Percentiles rank a stretch among this genome's conserved stretches.
Evolutionary conservation across 2,888 invertebrate species (phyloP).

Genomic region (Hemithea aestivaria): DNA sequence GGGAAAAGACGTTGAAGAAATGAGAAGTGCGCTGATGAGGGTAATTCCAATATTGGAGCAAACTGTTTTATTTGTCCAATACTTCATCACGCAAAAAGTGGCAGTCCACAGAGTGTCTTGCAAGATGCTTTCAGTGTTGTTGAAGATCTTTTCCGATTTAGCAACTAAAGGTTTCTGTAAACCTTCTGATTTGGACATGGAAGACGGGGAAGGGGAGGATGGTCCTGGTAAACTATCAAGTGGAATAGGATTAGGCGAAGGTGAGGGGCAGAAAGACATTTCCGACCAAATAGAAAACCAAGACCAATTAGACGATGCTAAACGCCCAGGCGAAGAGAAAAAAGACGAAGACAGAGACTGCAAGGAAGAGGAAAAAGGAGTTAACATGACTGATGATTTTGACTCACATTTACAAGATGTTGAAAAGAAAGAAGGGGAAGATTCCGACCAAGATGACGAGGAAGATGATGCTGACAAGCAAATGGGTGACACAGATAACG

Average conservation of each 20-base stretch:
- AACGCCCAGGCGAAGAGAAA: conserved; percentile 87
- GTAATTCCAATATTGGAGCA: conserved; percentile 87
- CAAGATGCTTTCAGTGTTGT: conserved; percentile 89
- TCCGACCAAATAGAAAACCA: conserved; percentile 94
- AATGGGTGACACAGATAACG: conserved; percentile 96
- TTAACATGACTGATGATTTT: conserved; percentile 98
- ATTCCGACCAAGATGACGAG: conserved; percentile 82
- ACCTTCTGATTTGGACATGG: conserved; percentile 90
- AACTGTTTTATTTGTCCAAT: conserved; percentile 85
- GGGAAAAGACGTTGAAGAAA: conserved; percentile 33
- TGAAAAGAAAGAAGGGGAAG: conserved; percentile 82
- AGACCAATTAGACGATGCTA: conserved; percentile 95
- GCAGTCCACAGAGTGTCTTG: conserved; percentile 87
- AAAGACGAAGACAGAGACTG: conserved; percentile 86
- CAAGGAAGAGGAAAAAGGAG: conserved; percentile 93
- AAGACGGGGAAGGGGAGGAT: conserved; percentile 84
- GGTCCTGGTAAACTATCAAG: conserved; percentile 79
- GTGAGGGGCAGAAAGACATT: conserved; percentile 95
- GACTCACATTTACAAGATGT: conserved; percentile 91
- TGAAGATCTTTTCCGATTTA: conserved; percentile 91
- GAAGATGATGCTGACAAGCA: conserved; percentile 94
- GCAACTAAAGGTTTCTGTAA: conserved; percentile 90
- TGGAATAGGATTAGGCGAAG: conserved; percentile 95
- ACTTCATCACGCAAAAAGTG: conserved; percentile 87
- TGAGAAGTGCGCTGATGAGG: conserved; percentile 60